These are phyloP conservation scores for Sminthopsis crassicaudata DNA, from an alignment of 2,113 vertebrate species.

Conservation along the genomic window DNA sequence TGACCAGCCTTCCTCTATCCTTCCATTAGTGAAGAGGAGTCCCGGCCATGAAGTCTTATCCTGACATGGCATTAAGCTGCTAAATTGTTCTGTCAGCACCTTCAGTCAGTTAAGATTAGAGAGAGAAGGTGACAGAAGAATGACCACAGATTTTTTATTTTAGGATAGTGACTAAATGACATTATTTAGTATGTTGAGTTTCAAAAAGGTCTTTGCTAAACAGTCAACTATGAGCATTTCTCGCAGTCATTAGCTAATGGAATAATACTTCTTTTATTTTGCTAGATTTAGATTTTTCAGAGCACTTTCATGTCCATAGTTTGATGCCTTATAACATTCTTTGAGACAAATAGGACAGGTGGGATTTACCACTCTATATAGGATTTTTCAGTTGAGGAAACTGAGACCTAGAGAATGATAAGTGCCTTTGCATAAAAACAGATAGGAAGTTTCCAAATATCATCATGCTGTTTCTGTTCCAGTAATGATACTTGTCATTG, in stretches of 20 bases:
- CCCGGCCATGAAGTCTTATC: neutral
- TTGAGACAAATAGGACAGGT: neutral
- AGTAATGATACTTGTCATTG: neutral
- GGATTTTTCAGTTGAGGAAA: neutral
- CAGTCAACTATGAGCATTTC: neutral
- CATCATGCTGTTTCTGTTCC: neutral
- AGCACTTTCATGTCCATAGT: neutral
- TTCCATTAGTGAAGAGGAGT: neutral
- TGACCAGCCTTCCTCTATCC: neutral
- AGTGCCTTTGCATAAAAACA: too few species aligned
- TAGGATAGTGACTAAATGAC: neutral
- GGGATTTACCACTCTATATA: neutral
- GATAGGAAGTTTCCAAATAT: neutral
- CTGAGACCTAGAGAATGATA: too few species aligned
- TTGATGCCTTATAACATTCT: neutral
- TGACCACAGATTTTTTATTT: neutral
- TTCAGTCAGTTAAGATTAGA: neutral
- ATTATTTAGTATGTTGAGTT: neutral
- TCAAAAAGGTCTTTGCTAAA: neutral
- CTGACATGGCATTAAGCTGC: neutral
- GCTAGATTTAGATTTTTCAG: neutral
- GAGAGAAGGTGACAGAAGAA: neutral
- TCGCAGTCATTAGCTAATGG: neutral
- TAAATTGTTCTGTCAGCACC: neutral
- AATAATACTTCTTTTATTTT: neutral